phyloP scores from a whole-genome alignment of 1,140 invertebrate species.

The Sitobion miscanthi region DNA sequence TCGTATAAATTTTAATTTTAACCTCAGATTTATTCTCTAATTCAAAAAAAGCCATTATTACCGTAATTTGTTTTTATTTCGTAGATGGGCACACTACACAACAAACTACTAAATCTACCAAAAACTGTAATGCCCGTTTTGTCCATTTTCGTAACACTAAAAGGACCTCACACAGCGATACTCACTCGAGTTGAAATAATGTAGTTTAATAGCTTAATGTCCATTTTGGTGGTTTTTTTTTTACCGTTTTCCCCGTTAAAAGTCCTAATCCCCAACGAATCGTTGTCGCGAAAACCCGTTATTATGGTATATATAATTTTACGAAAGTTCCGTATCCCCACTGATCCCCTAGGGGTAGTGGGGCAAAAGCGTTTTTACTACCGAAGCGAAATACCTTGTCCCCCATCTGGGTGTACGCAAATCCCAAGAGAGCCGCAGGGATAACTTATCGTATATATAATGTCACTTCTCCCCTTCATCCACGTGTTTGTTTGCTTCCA shows the following conservation, averaged over 20 bases:
- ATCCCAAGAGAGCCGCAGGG: slow-evolving; percentile 49
- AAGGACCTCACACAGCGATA: background rate
- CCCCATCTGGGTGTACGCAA: slow-evolving; percentile 40
- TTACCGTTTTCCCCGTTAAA: slow-evolving; percentile 41
- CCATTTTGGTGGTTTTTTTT: slow-evolving; percentile 22
- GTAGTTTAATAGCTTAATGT: slow-evolving; percentile 47
- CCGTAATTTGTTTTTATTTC: background rate
- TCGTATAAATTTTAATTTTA: background rate
- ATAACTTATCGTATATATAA: slow-evolving; percentile 57
- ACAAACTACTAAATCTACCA: slow-evolving; percentile 12
- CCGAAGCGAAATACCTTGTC: slow-evolving; percentile 52
- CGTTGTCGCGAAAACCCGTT: slow-evolving; percentile 36
- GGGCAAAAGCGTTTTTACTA: slow-evolving; percentile 52
- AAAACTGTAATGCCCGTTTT: background rate
- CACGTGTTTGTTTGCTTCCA: slow-evolving; percentile 48
- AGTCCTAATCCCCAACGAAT: slow-evolving; percentile 53
- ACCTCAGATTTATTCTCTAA: background rate
- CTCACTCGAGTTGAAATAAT: slow-evolving; percentile 22
- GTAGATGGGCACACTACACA: background rate
- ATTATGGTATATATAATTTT: slow-evolving; percentile 52
- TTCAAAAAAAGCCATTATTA: background rate
- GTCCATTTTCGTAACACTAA: slow-evolving; percentile 29
- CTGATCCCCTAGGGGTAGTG: slow-evolving; percentile 38
- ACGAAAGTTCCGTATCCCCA: slow-evolving; percentile 41
- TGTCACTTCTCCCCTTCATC: slow-evolving; percentile 22